These are phyloP conservation scores for Salvator merianae DNA, from an alignment of 2,113 vertebrate genomes.

Conservation along the genomic window DNA sequence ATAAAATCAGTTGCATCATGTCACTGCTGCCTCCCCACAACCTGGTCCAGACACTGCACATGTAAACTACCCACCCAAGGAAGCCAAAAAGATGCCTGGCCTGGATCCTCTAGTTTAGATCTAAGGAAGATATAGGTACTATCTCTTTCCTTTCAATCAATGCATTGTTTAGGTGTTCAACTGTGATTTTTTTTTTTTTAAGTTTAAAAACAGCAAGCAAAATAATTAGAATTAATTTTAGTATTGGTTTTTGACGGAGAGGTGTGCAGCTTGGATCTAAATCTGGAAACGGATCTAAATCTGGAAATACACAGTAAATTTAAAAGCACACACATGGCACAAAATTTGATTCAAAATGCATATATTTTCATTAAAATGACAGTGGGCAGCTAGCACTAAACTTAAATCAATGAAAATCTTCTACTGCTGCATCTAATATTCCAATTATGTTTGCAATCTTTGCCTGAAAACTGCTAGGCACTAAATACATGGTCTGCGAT, in stretches of 20 bases:
- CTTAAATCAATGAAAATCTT: neutral
- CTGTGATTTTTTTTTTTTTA: neutral
- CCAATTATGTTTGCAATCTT: neutral
- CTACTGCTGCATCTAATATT: neutral
- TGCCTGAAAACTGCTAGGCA: neutral
- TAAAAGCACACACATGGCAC: neutral
- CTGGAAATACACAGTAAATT: neutral
- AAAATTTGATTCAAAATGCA: neutral
- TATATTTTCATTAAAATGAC: neutral
- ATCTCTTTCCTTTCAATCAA: no score
- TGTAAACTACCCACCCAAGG: no score
- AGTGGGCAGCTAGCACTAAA: neutral
- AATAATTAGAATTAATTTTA: neutral
- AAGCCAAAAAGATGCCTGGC: no score
- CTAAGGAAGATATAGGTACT: no score
- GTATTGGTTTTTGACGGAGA: neutral
- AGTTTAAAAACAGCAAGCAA: neutral
- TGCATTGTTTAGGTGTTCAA: neutral
- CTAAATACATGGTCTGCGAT: neutral
- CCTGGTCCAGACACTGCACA: no score
- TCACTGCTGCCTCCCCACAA: no score
- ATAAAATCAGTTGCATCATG: no score
- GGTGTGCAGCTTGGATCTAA: neutral
- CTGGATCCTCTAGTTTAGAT: no score
- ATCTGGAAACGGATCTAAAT: neutral